These are phyloP conservation scores for Dysidea cf. avara DNA, from an alignment of 37 sponge, comb jelly and placozoan genomes.

Conservation along the genomic window DNA sequence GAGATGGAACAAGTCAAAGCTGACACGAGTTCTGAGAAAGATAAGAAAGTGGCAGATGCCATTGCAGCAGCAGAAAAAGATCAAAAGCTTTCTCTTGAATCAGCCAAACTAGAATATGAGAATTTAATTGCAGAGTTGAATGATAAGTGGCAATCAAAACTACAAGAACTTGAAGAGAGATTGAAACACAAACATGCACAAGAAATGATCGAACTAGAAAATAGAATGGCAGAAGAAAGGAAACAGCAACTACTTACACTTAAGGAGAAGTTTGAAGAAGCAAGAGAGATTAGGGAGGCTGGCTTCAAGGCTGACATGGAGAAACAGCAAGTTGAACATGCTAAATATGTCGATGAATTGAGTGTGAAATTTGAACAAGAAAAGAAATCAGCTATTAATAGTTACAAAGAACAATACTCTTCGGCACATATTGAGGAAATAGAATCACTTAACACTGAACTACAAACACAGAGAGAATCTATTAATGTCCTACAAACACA, in stretches of 20 bases:
- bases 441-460: too few relatives aligned
- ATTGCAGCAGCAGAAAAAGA: not conserved
- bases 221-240: constrained; percentile 20
- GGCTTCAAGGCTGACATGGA: constrained; percentile 9
- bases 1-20: not conserved
- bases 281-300: constrained; percentile 3
- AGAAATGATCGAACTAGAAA: constrained; percentile 31
- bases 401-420: not conserved
- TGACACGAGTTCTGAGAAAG: not conserved
- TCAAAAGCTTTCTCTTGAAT: not conserved
- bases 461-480: not conserved
- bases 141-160: not conserved
- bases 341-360: constrained; percentile 14
- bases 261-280: constrained; percentile 13
- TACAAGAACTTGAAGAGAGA: not conserved
- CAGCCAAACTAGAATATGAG: not conserved
- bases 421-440: too few relatives aligned
- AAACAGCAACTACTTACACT: constrained; percentile 4
- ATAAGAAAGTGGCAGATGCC: not conserved
- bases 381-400: constrained; percentile 8
- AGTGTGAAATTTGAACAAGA: not conserved
- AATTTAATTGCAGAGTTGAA: not conserved
- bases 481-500: not conserved
- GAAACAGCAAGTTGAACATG: constrained; percentile 5
- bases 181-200: constrained; percentile 9